Evolutionary conservation across 2,888 invertebrate species (phyloP).

Genomic region (Scaptomyza reducta): DNA sequence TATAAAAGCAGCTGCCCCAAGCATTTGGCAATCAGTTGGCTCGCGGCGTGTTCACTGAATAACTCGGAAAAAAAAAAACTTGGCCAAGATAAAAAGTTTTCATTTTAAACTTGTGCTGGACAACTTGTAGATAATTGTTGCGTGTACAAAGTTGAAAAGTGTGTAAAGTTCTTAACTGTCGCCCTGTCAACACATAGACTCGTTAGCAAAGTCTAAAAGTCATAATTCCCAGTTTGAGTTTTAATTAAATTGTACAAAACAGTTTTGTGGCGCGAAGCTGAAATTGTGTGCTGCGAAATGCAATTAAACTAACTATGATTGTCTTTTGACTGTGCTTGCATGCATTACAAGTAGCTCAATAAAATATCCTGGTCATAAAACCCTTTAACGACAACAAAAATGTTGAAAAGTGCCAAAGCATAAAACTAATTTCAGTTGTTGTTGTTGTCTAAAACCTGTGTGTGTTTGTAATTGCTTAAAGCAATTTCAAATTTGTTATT

Average conservation of each 20-base stretch:
- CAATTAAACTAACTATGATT: conserved; percentile 52
- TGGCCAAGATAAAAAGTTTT: not conserved
- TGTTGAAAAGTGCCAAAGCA: not conserved
- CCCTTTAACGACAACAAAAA: not conserved
- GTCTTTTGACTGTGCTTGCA: conserved; percentile 45
- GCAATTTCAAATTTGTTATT: not conserved
- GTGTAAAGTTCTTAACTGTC: conserved; percentile 16
- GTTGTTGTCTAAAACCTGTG: not conserved
- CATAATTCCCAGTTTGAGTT: conserved; percentile 2
- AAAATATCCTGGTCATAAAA: conserved; percentile 15
- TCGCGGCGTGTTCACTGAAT: conserved; percentile 44
- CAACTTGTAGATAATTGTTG: conserved; percentile 45
- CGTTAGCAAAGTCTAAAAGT: not conserved
- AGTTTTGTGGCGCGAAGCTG: conserved; percentile 1
- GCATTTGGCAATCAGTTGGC: conserved; percentile 51
- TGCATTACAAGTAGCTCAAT: conserved; percentile 49
- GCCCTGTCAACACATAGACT: conserved; percentile 19
- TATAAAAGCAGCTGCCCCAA: conserved; percentile 62
- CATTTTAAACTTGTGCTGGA: conserved; percentile 6
- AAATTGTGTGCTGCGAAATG: not conserved
- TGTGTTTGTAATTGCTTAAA: not conserved
- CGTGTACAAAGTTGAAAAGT: conserved; percentile 2
- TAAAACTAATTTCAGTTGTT: not conserved
- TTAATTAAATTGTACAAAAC: conserved; percentile 18
- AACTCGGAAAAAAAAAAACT: not conserved